Conservation (phyloP, 1,140 invertebrate genomes). For the Saccostrea echinata region DNA sequence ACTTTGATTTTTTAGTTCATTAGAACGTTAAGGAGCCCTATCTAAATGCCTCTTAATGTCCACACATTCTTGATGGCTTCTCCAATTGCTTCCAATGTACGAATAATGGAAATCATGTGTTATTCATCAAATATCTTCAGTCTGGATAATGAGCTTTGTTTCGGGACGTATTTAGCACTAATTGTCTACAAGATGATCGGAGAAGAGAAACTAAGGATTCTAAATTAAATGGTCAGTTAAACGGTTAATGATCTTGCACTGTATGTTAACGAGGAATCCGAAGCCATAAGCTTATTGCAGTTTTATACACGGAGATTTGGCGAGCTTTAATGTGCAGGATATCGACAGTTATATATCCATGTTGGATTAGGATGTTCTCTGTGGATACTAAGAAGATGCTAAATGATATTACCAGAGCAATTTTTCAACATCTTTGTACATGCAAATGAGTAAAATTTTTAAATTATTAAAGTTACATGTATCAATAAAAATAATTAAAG, state of each 20-base stretch:
- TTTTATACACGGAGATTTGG: not conserved
- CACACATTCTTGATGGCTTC: not conserved
- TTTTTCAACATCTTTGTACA: too few species aligned
- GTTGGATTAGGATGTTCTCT: too few species aligned
- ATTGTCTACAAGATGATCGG: constrained; percentile 10
- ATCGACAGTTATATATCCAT: not conserved
- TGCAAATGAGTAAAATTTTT: too few species aligned
- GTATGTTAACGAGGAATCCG: not conserved
- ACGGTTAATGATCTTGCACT: constrained; percentile 7
- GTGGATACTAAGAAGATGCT: too few species aligned
- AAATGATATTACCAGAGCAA: too few species aligned
- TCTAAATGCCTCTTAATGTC: constrained; percentile 17
- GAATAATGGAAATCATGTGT: constrained; percentile 29
- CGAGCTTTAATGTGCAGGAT: not conserved
- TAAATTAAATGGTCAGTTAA: constrained; percentile 33
- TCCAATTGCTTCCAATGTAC: not conserved
- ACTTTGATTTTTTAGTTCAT: not conserved
- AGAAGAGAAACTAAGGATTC: constrained; percentile 4
- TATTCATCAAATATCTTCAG: constrained; percentile 12
- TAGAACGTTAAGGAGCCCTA: not conserved
- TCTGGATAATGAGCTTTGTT: constrained; percentile 26
- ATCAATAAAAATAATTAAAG: too few species aligned
- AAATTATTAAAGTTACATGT: too few species aligned
- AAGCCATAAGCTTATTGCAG: not conserved
- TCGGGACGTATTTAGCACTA: not conserved